These are phyloP conservation scores for Nannospalax galili DNA, from an alignment of 2,113 vertebrate species.

Conservation along the genomic window DNA sequence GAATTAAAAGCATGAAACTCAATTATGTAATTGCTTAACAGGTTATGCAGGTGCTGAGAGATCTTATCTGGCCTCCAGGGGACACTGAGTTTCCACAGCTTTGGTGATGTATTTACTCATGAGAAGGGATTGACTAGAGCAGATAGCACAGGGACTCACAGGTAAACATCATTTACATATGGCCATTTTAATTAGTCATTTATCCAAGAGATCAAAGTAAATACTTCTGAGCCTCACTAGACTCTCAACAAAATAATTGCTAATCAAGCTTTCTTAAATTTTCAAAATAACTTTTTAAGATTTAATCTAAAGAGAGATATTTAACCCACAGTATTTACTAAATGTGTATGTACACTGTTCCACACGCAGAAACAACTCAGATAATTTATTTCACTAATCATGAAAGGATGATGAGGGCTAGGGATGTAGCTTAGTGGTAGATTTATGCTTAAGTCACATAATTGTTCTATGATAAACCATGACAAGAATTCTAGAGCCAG, in stretches of 20 bases:
- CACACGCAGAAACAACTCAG: conserved; percentile 24
- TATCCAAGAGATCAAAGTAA: conserved; percentile 76
- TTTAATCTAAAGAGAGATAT: conserved; percentile 52
- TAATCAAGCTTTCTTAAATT: conserved; percentile 51
- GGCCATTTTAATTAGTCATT: conserved; percentile 74
- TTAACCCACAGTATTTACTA: conserved; percentile 39
- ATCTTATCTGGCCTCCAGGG: conserved; percentile 47
- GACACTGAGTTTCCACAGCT: conserved; percentile 45
- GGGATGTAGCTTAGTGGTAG: background rate
- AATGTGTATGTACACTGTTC: conserved; percentile 3
- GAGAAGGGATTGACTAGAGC: conserved; percentile 63
- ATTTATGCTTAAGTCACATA: background rate
- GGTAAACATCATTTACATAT: conserved; percentile 69
- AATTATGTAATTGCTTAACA: conserved; percentile 73
- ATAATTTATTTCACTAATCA: background rate
- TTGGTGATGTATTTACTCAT: conserved; percentile 72
- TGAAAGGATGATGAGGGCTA: background rate
- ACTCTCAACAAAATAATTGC: conserved; percentile 51
- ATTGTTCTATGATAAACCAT: too few relatives aligned
- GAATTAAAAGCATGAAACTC: conserved; percentile 73
- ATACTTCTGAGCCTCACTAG: conserved; percentile 63
- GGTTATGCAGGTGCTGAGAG: background rate
- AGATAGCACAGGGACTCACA: conserved; percentile 60
- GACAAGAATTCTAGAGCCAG: too few relatives aligned
- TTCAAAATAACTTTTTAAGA: conserved; percentile 64